Evolutionary conservation across 1,140 invertebrate species (phyloP).

Genomic region (Procambarus clarkii): DNA sequence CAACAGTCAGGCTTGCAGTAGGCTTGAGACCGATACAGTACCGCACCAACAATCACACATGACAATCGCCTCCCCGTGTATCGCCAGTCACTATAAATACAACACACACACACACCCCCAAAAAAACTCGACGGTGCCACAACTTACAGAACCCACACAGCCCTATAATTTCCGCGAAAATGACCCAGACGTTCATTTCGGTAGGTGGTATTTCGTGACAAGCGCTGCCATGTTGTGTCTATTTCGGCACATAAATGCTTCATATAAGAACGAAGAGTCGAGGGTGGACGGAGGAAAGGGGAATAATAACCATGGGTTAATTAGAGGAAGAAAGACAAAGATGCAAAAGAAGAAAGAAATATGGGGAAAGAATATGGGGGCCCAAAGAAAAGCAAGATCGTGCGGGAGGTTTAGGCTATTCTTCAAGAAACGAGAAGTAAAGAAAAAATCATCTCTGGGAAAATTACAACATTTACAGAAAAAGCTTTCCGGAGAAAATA

Average conservation of each 20-base stretch:
- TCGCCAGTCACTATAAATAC: background rate
- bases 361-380: background rate
- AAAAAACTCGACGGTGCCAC: too few species aligned
- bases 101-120: background rate
- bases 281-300: background rate
- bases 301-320: background rate
- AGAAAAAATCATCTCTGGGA: too few species aligned
- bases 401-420: background rate
- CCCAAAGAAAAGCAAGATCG: background rate
- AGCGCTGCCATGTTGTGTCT: constrained; percentile 44
- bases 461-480: too few species aligned
- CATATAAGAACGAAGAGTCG: background rate
- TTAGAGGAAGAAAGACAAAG: background rate
- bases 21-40: too few species aligned
- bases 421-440: too few species aligned
- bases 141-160: constrained; percentile 41
- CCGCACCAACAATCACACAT: too few species aligned
- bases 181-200: constrained; percentile 29
- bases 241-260: constrained; percentile 41
- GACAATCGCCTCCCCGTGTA: too few species aligned
- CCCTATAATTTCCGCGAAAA: constrained; percentile 39
- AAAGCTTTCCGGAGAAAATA: too few species aligned
- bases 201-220: constrained; percentile 35
- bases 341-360: background rate
- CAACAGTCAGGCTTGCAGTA: too few species aligned